phyloP scores from a whole-genome alignment of 2,113 vertebrate genomes.

The Anhinga anhinga region DNA sequence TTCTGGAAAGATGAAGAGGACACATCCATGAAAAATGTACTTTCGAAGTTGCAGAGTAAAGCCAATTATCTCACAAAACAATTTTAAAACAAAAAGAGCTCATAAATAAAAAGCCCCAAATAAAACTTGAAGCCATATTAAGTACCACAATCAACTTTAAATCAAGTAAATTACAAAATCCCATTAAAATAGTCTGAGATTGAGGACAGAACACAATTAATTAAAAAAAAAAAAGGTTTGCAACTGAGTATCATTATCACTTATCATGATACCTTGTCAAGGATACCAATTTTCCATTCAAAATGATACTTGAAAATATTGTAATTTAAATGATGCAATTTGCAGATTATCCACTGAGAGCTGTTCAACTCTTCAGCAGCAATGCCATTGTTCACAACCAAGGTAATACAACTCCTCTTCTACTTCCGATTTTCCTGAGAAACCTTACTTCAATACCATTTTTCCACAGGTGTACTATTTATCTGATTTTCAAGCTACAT shows the following conservation, averaged over 20 bases:
- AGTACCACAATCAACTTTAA: background rate
- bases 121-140: background rate
- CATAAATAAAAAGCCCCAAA: background rate
- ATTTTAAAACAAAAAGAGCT: background rate
- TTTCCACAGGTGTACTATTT: background rate
- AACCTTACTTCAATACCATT: background rate
- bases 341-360: background rate
- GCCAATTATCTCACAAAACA: background rate
- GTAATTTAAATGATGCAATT: background rate
- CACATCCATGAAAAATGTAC: slow-evolving; percentile 25
- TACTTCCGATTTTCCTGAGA: background rate
- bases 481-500: background rate
- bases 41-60: slow-evolving; percentile 26
- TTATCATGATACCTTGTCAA: background rate
- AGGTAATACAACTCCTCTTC: background rate
- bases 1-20: slow-evolving; percentile 80
- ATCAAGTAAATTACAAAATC: background rate
- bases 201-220: background rate
- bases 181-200: background rate
- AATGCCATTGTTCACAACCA: background rate
- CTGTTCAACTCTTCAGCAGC: background rate
- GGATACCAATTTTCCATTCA: background rate
- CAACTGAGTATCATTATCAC: background rate
- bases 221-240: background rate
- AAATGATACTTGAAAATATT: background rate